phyloP scores from a whole-genome alignment of 2,797 vertebrate genomes.

The Chelidonichthys spinosus region DNA sequence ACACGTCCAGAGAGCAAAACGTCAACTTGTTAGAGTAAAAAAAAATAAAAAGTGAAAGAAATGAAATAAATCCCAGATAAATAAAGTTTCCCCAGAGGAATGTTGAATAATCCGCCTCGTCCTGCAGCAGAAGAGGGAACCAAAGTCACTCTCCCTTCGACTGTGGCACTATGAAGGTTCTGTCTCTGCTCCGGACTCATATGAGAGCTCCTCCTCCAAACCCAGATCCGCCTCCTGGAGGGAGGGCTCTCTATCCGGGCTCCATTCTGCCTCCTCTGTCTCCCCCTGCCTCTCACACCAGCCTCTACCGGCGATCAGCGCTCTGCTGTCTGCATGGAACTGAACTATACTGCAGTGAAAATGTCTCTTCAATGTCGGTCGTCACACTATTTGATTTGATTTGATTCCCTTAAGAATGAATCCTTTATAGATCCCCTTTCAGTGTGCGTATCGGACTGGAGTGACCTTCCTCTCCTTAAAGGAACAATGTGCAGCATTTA shows the following conservation, averaged over 20 bases:
- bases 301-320: too few species aligned
- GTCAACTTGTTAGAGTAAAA: not conserved
- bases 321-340: too few species aligned
- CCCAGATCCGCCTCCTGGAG: not conserved
- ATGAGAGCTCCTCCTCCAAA: not conserved
- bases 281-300: conserved; percentile 38
- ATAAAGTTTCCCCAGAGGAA: not conserved
- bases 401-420: too few species aligned
- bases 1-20: not conserved
- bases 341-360: too few species aligned
- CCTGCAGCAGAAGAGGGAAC: conserved; percentile 15
- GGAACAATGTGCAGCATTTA: too few species aligned
- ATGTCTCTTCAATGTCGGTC: too few species aligned
- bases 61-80: conserved; percentile 13
- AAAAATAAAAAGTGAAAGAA: not conserved
- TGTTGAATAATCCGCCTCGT: conserved; percentile 36
- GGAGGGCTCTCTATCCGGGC: conserved; percentile 8
- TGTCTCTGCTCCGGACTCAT: not conserved
- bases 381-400: too few species aligned
- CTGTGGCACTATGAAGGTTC: not conserved
- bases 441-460: too few species aligned
- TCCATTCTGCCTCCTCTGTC: conserved; percentile 5
- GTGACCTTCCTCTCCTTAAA: too few species aligned
- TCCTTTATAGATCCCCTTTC: too few species aligned
- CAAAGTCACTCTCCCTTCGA: conserved; percentile 31